These are phyloP conservation scores for Xiphorhynchus elegans DNA, from an alignment of 2,113 vertebrate genomes.

Conservation along the genomic window DNA sequence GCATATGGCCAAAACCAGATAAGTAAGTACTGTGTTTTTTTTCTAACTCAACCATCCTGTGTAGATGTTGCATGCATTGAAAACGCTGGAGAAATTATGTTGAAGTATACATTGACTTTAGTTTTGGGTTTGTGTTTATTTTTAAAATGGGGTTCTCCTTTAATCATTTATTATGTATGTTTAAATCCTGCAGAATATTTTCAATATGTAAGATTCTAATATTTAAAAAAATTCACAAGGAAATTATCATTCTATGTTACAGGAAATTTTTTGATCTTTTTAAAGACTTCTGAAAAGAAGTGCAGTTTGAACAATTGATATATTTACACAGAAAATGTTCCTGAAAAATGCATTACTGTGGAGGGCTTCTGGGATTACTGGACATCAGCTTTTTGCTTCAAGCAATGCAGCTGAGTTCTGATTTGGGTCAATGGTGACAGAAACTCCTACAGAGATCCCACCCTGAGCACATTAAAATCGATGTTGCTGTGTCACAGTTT, in stretches of 20 bases:
- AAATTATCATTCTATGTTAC: not conserved
- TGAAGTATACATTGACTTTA: not conserved
- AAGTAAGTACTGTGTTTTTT: not conserved
- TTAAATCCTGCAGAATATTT: not conserved
- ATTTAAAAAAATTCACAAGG: not conserved
- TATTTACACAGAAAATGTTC: not conserved
- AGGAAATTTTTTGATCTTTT: not conserved
- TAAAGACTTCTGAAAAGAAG: not conserved
- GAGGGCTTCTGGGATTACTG: not conserved
- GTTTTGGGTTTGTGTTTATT: not conserved
- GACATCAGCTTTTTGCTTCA: not conserved
- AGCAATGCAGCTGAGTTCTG: not conserved
- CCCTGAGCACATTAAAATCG: slow-evolving; percentile 3
- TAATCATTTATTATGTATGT: not conserved
- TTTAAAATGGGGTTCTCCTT: not conserved
- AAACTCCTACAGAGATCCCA: slow-evolving; percentile 3
- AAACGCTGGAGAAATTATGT: not conserved
- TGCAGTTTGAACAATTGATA: not conserved
- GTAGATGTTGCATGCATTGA: not conserved
- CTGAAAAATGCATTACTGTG: not conserved
- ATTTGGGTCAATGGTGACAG: slow-evolving; percentile 36
- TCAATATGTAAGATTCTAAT: not conserved
- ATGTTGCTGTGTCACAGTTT: slow-evolving; percentile 24
- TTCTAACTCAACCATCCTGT: not conserved
- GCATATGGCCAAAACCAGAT: not conserved